Evolutionary conservation across 2,113 vertebrate genomes (phyloP).

Genomic region (Chloropsis hardwickii): DNA sequence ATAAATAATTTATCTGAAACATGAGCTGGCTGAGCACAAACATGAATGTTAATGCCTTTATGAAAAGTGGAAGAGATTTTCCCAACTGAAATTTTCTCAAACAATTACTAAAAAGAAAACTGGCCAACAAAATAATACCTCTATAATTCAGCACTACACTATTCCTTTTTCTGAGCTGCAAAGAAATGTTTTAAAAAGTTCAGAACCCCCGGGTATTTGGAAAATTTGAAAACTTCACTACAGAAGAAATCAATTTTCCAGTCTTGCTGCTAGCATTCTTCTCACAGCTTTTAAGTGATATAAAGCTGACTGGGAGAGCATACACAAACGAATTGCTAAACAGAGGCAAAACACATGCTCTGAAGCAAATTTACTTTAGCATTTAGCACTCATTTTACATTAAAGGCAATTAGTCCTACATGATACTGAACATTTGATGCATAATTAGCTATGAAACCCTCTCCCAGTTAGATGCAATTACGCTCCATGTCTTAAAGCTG

Average conservation of each 20-base stretch:
- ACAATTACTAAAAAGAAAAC: not conserved
- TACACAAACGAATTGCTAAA: not conserved
- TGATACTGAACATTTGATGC: not conserved
- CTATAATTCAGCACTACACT: not conserved
- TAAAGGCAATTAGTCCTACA: not conserved
- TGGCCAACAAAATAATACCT: not conserved
- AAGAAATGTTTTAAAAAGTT: not conserved
- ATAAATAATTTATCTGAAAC: not conserved
- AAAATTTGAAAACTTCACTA: not conserved
- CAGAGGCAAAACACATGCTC: not conserved
- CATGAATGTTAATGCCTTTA: not conserved
- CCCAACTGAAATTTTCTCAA: not conserved
- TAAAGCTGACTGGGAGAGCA: not conserved
- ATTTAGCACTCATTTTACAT: not conserved
- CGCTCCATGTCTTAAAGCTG: not conserved
- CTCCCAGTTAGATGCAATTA: not conserved
- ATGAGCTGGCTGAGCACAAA: not conserved
- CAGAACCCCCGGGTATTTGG: not conserved
- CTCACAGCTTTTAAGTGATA: not conserved
- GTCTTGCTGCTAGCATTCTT: not conserved
- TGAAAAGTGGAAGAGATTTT: not conserved
- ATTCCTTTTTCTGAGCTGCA: not conserved
- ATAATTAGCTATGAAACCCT: not conserved
- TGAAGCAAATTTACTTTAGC: not conserved
- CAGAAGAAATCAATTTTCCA: not conserved